Conservation (phyloP, 2,113 vertebrate genomes). For the Equus przewalskii region DNA sequence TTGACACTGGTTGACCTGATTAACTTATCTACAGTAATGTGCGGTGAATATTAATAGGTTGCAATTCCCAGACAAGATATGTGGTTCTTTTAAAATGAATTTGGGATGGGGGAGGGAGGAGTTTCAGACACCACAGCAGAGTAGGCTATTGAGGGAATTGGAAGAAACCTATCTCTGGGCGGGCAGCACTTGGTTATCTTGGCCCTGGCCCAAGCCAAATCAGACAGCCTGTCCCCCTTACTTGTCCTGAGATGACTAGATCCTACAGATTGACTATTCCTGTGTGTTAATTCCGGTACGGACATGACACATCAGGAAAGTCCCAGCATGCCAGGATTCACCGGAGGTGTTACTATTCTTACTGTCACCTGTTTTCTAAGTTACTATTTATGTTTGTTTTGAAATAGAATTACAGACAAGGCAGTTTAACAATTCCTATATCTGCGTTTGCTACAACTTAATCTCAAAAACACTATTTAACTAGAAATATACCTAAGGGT, state of each 20-base stretch:
- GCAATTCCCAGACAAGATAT: neutral
- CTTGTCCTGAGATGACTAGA: neutral
- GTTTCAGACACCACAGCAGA: neutral
- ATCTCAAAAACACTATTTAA: slow-evolving; percentile 25
- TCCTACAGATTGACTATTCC: neutral
- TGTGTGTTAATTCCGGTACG: neutral
- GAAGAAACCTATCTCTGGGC: neutral
- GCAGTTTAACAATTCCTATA: neutral
- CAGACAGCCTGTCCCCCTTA: neutral
- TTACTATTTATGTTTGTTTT: slow-evolving; percentile 29
- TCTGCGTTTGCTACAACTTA: neutral
- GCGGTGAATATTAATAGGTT: neutral
- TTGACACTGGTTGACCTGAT: neutral
- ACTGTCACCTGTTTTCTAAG: slow-evolving; percentile 42
- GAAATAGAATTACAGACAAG: neutral
- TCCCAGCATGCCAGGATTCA: neutral
- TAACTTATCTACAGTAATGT: neutral
- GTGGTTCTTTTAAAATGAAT: neutral
- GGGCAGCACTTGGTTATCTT: neutral
- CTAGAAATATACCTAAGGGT: neutral
- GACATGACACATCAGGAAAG: slow-evolving; percentile 66
- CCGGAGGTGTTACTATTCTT: slow-evolving; percentile 56
- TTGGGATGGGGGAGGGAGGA: neutral
- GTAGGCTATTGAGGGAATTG: neutral
- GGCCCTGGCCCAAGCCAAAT: too few species aligned